Percentiles rank a stretch among this genome's conserved stretches.
phyloP scores from a whole-genome alignment of 2,888 invertebrate species.

The Listrodromus nycthemerus region DNA sequence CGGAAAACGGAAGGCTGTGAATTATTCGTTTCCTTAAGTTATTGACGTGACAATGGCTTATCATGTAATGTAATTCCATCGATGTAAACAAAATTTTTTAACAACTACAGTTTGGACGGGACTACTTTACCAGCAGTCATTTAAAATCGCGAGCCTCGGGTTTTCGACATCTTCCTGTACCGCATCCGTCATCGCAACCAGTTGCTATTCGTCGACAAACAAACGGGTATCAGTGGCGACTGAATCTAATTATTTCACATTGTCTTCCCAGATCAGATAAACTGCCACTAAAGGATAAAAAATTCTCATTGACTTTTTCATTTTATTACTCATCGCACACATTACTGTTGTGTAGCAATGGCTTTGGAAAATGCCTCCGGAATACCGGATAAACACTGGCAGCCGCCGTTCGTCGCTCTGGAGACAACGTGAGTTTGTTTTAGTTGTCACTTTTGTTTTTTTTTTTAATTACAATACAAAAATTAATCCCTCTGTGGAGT shows the following conservation, averaged over 20 bases:
- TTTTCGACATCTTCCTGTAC: background rate
- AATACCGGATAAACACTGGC: slow-evolving; percentile 95
- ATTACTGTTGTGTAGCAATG: slow-evolving; percentile 68
- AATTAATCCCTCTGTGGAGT: background rate
- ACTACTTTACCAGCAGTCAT: too few species aligned
- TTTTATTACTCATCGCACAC: background rate
- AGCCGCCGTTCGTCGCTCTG: slow-evolving; percentile 92
- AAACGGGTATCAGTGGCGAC: background rate
- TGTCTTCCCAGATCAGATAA: background rate
- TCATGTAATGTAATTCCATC: background rate
- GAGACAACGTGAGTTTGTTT: slow-evolving; percentile 90
- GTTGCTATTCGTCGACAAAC: background rate
- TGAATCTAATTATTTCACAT: background rate
- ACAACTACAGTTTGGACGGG: too few species aligned
- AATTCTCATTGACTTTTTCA: background rate
- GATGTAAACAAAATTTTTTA: too few species aligned
- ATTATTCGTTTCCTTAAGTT: background rate
- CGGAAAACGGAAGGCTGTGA: background rate
- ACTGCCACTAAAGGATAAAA: background rate
- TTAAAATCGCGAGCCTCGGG: too few species aligned
- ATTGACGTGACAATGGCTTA: background rate
- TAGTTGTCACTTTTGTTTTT: background rate
- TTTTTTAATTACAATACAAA: slow-evolving; percentile 1
- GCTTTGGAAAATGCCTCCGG: slow-evolving; percentile 87
- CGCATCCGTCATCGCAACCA: background rate